These are phyloP conservation scores for Microctonus brassicae DNA, from an alignment of 2,888 invertebrate genomes.

Conservation along the genomic window DNA sequence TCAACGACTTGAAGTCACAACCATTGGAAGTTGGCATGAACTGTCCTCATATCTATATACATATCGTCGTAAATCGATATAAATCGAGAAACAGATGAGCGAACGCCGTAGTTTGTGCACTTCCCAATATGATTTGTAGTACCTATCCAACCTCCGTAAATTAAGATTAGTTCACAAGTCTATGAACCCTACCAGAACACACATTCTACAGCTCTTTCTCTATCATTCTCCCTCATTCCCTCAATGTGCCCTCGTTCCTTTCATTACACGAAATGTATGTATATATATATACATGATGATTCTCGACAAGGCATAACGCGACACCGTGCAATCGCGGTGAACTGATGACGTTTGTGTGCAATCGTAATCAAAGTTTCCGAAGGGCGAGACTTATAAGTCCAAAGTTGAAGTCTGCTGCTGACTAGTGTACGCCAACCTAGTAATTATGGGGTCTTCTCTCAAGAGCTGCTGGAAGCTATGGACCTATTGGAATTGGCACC, in stretches of 20 bases:
- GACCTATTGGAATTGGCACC: constrained; percentile 56
- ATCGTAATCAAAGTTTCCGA: constrained; percentile 52
- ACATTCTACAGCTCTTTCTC: constrained; percentile 22
- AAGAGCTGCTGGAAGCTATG: constrained; percentile 32
- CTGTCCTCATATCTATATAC: not conserved
- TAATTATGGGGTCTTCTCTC: constrained; percentile 40
- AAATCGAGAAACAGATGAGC: constrained; percentile 40
- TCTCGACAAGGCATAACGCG: constrained; percentile 25
- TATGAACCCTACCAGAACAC: constrained; percentile 34
- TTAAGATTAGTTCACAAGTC: constrained; percentile 56
- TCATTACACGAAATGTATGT: not conserved
- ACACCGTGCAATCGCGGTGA: constrained; percentile 22
- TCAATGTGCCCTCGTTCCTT: not conserved
- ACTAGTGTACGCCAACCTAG: constrained; percentile 35
- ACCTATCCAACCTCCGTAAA: constrained; percentile 49
- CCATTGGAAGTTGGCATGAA: too few species aligned
- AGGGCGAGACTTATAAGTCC: constrained; percentile 44
- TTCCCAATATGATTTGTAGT: constrained; percentile 53
- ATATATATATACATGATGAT: constrained; percentile 33
- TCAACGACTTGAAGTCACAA: too few species aligned
- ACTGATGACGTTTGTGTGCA: constrained; percentile 25
- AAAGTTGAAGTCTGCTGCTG: constrained; percentile 44
- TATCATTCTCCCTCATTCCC: constrained; percentile 17
- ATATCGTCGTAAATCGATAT: constrained; percentile 30
- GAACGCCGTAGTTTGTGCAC: constrained; percentile 20